Evolutionary conservation across 35 echinoderm and acorn worm genomes (phyloP).

Genomic region (Ophiothrix spiculata): DNA sequence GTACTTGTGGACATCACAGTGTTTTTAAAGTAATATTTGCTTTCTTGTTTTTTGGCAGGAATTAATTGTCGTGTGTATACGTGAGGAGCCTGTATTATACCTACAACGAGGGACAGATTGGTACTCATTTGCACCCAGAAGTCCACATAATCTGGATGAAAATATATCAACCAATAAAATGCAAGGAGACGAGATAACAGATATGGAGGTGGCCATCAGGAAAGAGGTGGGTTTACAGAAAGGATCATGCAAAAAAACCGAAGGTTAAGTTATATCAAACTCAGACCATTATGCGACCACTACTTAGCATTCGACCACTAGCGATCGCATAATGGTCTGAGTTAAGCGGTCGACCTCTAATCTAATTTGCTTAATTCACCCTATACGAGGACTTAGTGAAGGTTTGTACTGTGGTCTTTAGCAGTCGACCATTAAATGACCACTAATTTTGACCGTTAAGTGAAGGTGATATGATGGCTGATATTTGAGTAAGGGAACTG

Average conservation of each 20-base stretch:
- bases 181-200: conserved; percentile 40
- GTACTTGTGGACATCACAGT: no score
- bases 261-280: no score
- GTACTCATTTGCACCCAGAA: conserved; percentile 58
- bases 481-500: no score
- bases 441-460: no score
- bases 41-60: conserved; percentile 19
- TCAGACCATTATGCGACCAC: neutral
- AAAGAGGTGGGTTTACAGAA: conserved; percentile 52
- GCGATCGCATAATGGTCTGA: no score
- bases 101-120: conserved; percentile 48
- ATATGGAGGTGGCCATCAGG: conserved; percentile 57
- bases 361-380: no score
- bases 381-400: no score
- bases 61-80: conserved; percentile 63
- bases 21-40: neutral
- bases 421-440: no score
- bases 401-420: no score
- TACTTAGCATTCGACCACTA: neutral
- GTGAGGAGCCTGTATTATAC: conserved; percentile 75
- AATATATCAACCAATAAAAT: conserved; percentile 31
- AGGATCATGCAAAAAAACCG: no score
- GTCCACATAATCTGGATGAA: conserved; percentile 36
- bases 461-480: no score
- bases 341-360: no score